Percentiles rank a stretch among this genome's conserved stretches.
Evolutionary conservation across 2,888 invertebrate genomes (phyloP).

Genomic region (Sinotaia quadrata): DNA sequence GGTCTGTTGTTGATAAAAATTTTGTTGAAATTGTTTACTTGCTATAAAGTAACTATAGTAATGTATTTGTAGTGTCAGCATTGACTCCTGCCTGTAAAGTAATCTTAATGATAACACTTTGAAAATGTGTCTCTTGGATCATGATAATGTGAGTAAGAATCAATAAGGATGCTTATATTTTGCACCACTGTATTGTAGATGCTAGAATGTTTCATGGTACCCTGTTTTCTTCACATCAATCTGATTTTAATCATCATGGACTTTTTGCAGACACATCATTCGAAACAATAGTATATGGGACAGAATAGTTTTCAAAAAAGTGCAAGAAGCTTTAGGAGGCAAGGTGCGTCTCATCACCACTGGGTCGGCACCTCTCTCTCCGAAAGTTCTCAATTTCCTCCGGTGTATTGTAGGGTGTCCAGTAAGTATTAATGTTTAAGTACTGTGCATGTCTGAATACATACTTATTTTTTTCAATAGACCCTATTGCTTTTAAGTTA

Average conservation of each 20-base stretch:
- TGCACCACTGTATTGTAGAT: too few relatives aligned
- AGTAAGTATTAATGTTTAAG: conserved; percentile 39
- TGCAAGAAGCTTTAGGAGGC: conserved; percentile 92
- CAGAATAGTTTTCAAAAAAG: conserved; percentile 90
- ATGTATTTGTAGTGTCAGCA: too few relatives aligned
- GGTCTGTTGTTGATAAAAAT: too few relatives aligned
- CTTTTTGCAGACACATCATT: conserved; percentile 79
- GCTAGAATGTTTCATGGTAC: too few relatives aligned
- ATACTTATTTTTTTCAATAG: too few relatives aligned
- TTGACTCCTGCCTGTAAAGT: too few relatives aligned
- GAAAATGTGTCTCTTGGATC: too few relatives aligned
- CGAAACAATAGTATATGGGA: conserved; percentile 94
- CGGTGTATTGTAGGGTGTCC: conserved; percentile 69
- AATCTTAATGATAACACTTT: too few relatives aligned
- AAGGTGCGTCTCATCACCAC: conserved; percentile 91
- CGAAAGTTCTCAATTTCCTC: conserved; percentile 79
- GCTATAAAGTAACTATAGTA: too few relatives aligned
- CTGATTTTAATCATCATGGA: neutral
- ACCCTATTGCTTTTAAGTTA: too few relatives aligned
- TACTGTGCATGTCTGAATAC: neutral
- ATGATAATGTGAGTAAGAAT: neutral
- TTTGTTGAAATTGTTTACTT: too few relatives aligned
- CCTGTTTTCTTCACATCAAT: neutral
- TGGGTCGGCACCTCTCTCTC: conserved; percentile 94
- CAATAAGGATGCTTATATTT: neutral